These are phyloP conservation scores for Agapornis roseicollis DNA, from an alignment of 2,113 vertebrate genomes.

Conservation along the genomic window DNA sequence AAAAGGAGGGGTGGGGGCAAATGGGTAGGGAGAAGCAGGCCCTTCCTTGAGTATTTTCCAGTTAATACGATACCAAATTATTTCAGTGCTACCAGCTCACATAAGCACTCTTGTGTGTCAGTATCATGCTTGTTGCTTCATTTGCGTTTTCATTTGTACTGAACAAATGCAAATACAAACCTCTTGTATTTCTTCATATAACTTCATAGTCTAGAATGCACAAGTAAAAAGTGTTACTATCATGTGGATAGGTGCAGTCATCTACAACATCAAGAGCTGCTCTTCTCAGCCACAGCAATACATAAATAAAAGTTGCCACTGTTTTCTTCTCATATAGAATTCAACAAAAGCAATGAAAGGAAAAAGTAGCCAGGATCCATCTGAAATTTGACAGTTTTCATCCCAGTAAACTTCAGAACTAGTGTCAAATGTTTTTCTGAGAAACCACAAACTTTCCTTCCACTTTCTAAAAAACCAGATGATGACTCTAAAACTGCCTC, in stretches of 20 bases:
- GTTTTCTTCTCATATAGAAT: not conserved
- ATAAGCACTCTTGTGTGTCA: not conserved
- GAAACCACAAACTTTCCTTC: not conserved
- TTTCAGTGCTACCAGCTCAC: not conserved
- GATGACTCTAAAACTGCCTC: slow-evolving; percentile 7
- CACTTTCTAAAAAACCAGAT: not conserved
- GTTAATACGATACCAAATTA: not conserved
- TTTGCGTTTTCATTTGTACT: not conserved
- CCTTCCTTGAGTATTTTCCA: not conserved
- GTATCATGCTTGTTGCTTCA: not conserved
- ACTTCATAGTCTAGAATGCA: not conserved
- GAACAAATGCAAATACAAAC: not conserved
- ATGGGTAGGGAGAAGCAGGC: not conserved
- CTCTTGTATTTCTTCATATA: not conserved
- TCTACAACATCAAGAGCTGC: not conserved
- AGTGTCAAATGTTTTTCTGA: not conserved
- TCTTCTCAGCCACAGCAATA: not conserved
- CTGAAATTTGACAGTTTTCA: not conserved
- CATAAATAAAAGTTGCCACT: not conserved
- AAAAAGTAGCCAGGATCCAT: not conserved
- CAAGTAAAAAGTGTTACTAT: not conserved
- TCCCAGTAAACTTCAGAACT: not conserved
- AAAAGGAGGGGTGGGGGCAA: not conserved
- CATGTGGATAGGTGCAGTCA: not conserved
- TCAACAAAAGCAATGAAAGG: not conserved